phyloP scores from a whole-genome alignment of 2,888 invertebrate genomes.

The Brenthis daphne region DNA sequence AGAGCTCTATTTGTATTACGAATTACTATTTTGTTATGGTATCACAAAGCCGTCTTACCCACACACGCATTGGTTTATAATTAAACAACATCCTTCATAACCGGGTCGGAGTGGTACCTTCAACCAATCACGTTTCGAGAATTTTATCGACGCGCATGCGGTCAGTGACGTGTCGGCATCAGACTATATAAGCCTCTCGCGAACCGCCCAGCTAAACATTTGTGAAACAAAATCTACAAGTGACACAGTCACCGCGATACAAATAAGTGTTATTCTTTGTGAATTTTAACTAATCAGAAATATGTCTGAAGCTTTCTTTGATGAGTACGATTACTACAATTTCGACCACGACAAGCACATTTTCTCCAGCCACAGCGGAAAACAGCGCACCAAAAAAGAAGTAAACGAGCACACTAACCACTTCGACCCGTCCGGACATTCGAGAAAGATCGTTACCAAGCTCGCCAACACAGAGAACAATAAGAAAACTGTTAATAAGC shows the following conservation, averaged over 20 bases:
- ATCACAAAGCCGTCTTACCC: slow-evolving; percentile 57
- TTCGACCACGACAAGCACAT: slow-evolving; percentile 96
- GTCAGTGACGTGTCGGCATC: slow-evolving; percentile 71
- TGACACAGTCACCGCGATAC: slow-evolving; percentile 55
- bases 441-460: slow-evolving; percentile 94
- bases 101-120: slow-evolving; percentile 58
- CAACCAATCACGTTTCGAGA: slow-evolving; percentile 71
- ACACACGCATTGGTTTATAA: slow-evolving; percentile 58
- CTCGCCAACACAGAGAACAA: slow-evolving; percentile 92
- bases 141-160: slow-evolving; percentile 78
- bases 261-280: slow-evolving; percentile 49
- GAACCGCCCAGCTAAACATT: slow-evolving; percentile 54
- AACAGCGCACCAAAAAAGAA: slow-evolving; percentile 95
- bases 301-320: slow-evolving; percentile 93
- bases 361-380: slow-evolving; percentile 93
- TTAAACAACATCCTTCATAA: slow-evolving; percentile 68
- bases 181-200: slow-evolving; percentile 62
- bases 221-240: slow-evolving; percentile 55
- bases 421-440: slow-evolving; percentile 95
- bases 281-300: slow-evolving; percentile 61
- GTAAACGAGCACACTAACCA: slow-evolving; percentile 94
- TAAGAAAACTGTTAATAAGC: slow-evolving; percentile 81
- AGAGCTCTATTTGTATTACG: no score
- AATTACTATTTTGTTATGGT: slow-evolving; percentile 39
- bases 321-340: slow-evolving; percentile 97